phyloP scores from a whole-genome alignment of 92 coral and sea anemone species.

The Epizoanthus illoricatus region DNA sequence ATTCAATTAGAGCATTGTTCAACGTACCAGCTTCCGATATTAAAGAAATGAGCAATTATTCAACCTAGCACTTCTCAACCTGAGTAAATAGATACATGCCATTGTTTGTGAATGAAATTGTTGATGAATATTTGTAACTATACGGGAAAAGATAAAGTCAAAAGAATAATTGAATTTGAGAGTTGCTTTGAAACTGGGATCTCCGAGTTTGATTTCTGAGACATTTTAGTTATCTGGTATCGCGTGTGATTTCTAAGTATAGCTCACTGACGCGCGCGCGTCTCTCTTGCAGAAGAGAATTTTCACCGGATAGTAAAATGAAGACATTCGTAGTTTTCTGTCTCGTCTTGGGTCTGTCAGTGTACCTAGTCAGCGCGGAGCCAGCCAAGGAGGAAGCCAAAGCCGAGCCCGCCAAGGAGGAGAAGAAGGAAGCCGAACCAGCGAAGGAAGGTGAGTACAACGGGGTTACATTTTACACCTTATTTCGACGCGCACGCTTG shows the following conservation, averaged over 20 bases:
- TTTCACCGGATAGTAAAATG: slow-evolving; percentile 46
- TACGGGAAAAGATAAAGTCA: neutral
- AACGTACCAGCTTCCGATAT: neutral
- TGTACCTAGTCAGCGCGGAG: slow-evolving; percentile 46
- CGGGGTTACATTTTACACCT: neutral
- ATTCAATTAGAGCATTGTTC: neutral
- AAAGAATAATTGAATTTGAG: slow-evolving; percentile 3
- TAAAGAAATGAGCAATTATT: neutral
- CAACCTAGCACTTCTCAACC: neutral
- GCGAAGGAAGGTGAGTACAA: slow-evolving; percentile 25
- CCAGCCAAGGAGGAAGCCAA: slow-evolving; percentile 50
- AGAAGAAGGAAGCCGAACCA: slow-evolving; percentile 24
- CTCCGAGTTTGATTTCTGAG: neutral
- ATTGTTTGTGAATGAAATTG: neutral
- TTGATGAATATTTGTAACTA: neutral
- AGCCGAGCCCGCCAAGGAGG: slow-evolving; percentile 19
- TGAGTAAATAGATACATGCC: neutral
- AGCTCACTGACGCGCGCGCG: neutral
- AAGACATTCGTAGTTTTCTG: slow-evolving; percentile 71
- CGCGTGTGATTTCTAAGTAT: neutral
- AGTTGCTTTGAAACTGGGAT: slow-evolving; percentile 6
- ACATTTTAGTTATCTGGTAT: too few species aligned
- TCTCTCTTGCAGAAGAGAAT: slow-evolving; percentile 14
- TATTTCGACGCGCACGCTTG: neutral
- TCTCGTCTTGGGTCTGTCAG: slow-evolving; percentile 74